Evolutionary conservation across 2,113 vertebrate genomes (phyloP), one percentile per base, ranked within the genome.

Genomic region (Vombatus ursinus): DNA sequence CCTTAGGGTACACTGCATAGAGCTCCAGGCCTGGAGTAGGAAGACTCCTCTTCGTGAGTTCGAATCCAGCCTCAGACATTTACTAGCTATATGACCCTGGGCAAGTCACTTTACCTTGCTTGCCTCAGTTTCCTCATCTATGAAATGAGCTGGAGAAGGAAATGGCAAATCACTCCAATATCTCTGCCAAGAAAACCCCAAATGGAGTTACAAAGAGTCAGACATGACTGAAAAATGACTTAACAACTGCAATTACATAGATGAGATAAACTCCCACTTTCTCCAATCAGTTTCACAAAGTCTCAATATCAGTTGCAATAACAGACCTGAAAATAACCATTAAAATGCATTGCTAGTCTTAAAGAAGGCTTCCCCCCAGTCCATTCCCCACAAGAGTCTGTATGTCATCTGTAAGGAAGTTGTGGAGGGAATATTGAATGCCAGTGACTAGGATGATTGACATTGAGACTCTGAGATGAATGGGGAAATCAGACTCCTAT

Each of bases 401-500:
- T 89, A 54, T 26, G 24, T 90, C 50, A 94, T 90, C 37, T 44
- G 23, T 50, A 31, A 91, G 84, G 23, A 52, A 50, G 4, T 7
- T 1, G 12, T 2, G 3, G 51, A 96, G 57, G 94, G 96, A 94
- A 94, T 44, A 68, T 24, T 89, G 50, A 89, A 96, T 84, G 54
- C 47, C 92, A 92, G 57, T 93, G 37, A 53, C 90, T 92, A 2
- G 47, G 37, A 44, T 50, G 52, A 53, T 93, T 90, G 51, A 92
- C 44, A 92, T 48, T 93, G 14, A 90, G 91, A 89, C 48, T 24
- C 37, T 44, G 11, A 92, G 90, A 53, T 89, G 50, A 93, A 77
- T 19, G 37, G 31, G 84, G 28, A 91, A 91, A 92, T 95, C 84
- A 94, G 37, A 89, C 91, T 94, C 90, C 57, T 91, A 47, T 22